These are phyloP conservation scores for Aphidius ervi DNA, from an alignment of 1,140 invertebrate species.

Conservation along the genomic window DNA sequence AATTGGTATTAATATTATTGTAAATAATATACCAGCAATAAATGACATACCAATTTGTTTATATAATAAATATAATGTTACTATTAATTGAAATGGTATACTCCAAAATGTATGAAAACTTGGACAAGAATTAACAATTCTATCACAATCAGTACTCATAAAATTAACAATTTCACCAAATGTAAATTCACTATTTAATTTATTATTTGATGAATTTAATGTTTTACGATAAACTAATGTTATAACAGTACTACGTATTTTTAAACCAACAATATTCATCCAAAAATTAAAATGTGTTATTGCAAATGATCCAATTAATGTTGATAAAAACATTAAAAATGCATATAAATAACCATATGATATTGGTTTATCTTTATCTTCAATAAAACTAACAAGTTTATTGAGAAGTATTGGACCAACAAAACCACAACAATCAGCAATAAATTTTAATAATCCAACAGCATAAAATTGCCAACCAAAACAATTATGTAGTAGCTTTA, in stretches of 20 bases:
- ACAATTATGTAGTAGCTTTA: constrained; percentile 72
- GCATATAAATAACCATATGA: constrained; percentile 79
- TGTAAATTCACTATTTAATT: constrained; percentile 60
- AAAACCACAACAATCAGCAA: constrained; percentile 80
- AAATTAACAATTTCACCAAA: constrained; percentile 92
- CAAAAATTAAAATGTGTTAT: constrained; percentile 87
- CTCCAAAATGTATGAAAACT: constrained; percentile 97
- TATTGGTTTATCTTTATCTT: constrained; percentile 65
- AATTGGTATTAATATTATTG: constrained; percentile 87
- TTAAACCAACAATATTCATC: constrained; percentile 79
- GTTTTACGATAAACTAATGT: constrained; percentile 85
- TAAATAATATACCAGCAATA: constrained; percentile 83
- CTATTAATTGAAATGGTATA: constrained; percentile 83
- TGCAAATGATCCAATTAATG: constrained; percentile 70
- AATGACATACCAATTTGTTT: constrained; percentile 87
- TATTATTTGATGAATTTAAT: constrained; percentile 58
- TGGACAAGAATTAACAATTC: constrained; percentile 91
- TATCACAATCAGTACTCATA: constrained; percentile 93
- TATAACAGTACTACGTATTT: constrained; percentile 80
- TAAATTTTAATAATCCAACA: constrained; percentile 82
- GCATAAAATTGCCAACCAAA: constrained; percentile 87
- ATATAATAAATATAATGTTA: constrained; percentile 80
- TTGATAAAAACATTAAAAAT: constrained; percentile 62
- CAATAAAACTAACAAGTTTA: constrained; percentile 75
- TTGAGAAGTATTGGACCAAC: constrained; percentile 85